These are phyloP conservation scores for Andrena marginata DNA, from an alignment of 2,888 invertebrate species.

Conservation along the genomic window DNA sequence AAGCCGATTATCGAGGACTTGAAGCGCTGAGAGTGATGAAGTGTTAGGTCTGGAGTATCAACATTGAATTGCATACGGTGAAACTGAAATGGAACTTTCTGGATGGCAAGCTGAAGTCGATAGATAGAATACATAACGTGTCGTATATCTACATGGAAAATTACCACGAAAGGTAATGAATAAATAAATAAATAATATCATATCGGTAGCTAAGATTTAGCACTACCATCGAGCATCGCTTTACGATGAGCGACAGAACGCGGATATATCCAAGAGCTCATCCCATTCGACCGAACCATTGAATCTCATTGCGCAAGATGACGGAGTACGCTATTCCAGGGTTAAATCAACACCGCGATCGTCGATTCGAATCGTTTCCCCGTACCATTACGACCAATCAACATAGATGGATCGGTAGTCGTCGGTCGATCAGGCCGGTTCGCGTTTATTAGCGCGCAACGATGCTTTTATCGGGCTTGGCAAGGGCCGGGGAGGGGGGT, in stretches of 20 bases:
- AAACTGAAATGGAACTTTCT: too few relatives aligned
- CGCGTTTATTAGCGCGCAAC: constrained; percentile 41
- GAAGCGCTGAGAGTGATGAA: neutral
- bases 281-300: neutral
- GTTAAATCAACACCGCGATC: constrained; percentile 18
- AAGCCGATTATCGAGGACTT: neutral
- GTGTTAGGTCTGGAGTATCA: neutral
- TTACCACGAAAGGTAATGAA: too few relatives aligned
- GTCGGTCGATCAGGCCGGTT: neutral
- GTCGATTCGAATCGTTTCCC: constrained; percentile 30
- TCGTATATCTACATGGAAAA: too few relatives aligned
- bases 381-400: constrained; percentile 35
- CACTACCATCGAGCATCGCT: too few relatives aligned
- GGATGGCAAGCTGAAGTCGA: too few relatives aligned
- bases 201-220: too few relatives aligned
- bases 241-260: too few relatives aligned
- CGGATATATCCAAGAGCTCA: too few relatives aligned
- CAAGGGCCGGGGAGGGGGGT: neutral
- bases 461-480: constrained; percentile 30
- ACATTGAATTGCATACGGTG: too few relatives aligned
- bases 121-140: too few relatives aligned
- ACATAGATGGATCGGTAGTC: constrained; percentile 30
- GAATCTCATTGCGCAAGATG: neutral
- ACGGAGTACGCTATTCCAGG: neutral
- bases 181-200: too few relatives aligned